Conservation (phyloP, 1,140 invertebrate genomes). For the Sweltsa coloradensis region DNA sequence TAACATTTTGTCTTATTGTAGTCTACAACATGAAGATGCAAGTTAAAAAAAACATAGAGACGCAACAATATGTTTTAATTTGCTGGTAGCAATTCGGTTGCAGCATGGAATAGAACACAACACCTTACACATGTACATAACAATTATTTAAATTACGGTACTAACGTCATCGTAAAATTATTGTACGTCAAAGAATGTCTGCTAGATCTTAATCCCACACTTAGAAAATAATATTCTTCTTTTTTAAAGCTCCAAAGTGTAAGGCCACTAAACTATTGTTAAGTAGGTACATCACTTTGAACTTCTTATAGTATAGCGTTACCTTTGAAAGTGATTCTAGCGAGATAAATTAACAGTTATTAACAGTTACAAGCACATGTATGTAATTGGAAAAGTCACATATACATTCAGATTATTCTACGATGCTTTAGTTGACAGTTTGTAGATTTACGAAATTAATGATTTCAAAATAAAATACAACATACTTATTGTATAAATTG, state of each 20-base stretch:
- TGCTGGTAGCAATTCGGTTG: too few relatives aligned
- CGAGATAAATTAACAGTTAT: neutral
- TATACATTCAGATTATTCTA: neutral
- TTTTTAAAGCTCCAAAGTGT: conserved; percentile 2
- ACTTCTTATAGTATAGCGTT: neutral
- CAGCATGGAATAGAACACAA: neutral
- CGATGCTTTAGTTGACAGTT: neutral
- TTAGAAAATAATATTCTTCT: neutral
- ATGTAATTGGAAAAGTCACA: neutral
- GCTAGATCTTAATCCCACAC: neutral
- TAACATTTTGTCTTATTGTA: too few relatives aligned
- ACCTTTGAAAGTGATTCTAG: neutral
- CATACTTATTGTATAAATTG: too few relatives aligned
- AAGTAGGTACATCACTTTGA: conserved; percentile 5
- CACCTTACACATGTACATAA: conserved; percentile 7
- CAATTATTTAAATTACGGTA: neutral
- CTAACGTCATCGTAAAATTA: neutral
- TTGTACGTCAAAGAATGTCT: neutral
- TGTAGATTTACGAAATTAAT: neutral
- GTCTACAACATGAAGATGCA: too few relatives aligned
- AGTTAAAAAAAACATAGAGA: too few relatives aligned
- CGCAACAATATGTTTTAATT: too few relatives aligned
- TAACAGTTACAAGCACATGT: neutral
- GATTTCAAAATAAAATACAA: too few relatives aligned
- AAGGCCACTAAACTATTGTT: conserved; percentile 6